Percentiles rank a stretch among this genome's conserved stretches.
phyloP scores from a whole-genome alignment of 2,113 vertebrate genomes.

The Tautogolabrus adspersus region DNA sequence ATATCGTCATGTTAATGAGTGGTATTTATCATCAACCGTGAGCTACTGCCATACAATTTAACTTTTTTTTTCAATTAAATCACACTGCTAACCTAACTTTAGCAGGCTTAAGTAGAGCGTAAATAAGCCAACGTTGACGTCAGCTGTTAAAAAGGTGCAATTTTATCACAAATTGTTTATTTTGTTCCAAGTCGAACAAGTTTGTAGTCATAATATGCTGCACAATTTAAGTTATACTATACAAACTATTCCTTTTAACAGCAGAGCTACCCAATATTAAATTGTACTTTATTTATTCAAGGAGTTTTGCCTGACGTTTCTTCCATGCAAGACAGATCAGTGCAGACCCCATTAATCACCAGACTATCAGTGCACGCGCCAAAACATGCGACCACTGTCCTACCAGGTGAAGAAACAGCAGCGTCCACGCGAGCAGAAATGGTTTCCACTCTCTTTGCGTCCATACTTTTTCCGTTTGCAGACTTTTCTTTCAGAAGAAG shows the following conservation, averaged over 20 bases:
- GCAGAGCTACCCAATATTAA: constrained; percentile 31
- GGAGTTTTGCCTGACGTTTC: constrained; percentile 11
- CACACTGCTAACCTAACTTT: too few species aligned
- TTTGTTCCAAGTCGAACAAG: too few species aligned
- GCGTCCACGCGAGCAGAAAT: constrained; percentile 89
- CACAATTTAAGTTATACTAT: not conserved
- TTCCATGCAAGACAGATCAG: not conserved
- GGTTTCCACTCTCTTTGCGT: constrained; percentile 86
- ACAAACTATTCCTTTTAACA: not conserved
- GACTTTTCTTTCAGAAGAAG: not conserved
- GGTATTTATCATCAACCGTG: too few species aligned
- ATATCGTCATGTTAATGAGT: too few species aligned
- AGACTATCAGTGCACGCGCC: not conserved
- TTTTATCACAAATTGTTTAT: too few species aligned
- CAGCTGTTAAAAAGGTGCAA: too few species aligned
- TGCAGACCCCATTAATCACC: not conserved
- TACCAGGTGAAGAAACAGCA: constrained; percentile 89
- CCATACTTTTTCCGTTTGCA: constrained; percentile 74
- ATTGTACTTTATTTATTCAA: not conserved
- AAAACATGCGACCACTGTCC: constrained; percentile 74
- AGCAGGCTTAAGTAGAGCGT: too few species aligned
- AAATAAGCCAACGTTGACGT: too few species aligned
- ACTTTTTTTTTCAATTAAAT: too few species aligned
- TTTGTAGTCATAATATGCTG: too few species aligned
- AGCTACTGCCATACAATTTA: too few species aligned